These are phyloP conservation scores for Trichonephila inaurata DNA, from an alignment of 1,140 invertebrate genomes.

Conservation along the genomic window DNA sequence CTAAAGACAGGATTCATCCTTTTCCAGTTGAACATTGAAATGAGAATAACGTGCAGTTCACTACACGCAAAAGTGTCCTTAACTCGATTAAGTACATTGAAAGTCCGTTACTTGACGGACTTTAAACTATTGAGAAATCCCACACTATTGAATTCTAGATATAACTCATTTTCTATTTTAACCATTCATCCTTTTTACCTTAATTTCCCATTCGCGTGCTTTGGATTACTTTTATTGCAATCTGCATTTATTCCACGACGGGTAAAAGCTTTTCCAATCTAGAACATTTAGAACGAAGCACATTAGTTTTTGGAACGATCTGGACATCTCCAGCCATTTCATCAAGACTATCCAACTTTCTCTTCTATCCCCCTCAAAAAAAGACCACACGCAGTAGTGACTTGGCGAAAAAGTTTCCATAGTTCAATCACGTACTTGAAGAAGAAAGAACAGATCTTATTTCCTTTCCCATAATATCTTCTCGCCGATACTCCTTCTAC, in stretches of 20 bases:
- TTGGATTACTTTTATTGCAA: neutral
- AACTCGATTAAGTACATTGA: too few relatives aligned
- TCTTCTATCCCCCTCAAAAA: neutral
- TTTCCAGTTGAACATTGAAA: too few relatives aligned
- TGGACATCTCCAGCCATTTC: neutral
- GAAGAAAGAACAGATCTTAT: constrained; percentile 23
- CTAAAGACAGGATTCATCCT: too few relatives aligned
- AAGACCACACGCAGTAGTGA: neutral
- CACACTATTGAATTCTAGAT: neutral
- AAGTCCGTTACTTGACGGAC: too few relatives aligned
- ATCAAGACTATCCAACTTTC: neutral
- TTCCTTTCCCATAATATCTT: constrained; percentile 17
- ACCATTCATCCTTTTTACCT: neutral
- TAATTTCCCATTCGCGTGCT: neutral
- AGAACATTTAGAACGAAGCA: neutral
- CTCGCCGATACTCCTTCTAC: neutral
- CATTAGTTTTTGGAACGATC: neutral
- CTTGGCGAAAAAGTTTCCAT: neutral
- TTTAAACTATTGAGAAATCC: neutral
- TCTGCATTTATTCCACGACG: neutral
- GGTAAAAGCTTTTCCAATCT: neutral
- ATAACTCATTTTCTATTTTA: neutral
- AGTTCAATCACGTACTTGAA: constrained; percentile 21
- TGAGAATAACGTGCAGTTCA: too few relatives aligned
- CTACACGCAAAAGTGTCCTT: too few relatives aligned